Percentiles rank a stretch among this genome's conserved stretches.
These are phyloP conservation scores for Vesta saturnalis DNA, from an alignment of 2,888 invertebrate species.

Conservation along the genomic window DNA sequence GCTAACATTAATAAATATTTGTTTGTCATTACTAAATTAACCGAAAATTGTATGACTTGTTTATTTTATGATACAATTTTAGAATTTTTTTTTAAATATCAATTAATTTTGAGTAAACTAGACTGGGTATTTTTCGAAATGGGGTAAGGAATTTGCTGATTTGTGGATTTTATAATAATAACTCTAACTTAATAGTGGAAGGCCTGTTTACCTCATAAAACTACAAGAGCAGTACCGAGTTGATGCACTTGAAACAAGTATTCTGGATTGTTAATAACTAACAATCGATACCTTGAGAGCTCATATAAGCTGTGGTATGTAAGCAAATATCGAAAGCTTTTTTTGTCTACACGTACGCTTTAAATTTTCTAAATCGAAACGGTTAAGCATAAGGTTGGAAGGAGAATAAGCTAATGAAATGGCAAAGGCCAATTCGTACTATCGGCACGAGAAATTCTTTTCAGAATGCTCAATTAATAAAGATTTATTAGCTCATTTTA, in stretches of 20 bases:
- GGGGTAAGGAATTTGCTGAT: not conserved
- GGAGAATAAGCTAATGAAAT: slow-evolving; percentile 4
- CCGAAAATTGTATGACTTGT: slow-evolving; percentile 8
- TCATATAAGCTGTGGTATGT: slow-evolving; percentile 50
- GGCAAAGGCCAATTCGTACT: too few species aligned
- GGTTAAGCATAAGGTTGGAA: not conserved
- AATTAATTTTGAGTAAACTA: not conserved
- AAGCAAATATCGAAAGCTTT: slow-evolving; percentile 49
- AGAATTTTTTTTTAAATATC: slow-evolving; percentile 1
- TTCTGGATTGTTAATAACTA: slow-evolving; percentile 49
- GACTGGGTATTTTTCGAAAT: not conserved
- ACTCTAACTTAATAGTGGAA: slow-evolving; percentile 3
- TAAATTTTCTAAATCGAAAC: slow-evolving; percentile 12
- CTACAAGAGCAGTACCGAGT: slow-evolving; percentile 40
- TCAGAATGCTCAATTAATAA: slow-evolving; percentile 18
- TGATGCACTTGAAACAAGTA: slow-evolving; percentile 44
- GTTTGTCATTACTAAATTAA: slow-evolving; percentile 33
- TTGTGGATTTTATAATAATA: not conserved
- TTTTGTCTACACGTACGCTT: slow-evolving; percentile 27
- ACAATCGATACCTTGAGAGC: slow-evolving; percentile 52
- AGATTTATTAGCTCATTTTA: slow-evolving; percentile 11
- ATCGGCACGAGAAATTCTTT: slow-evolving; percentile 13
- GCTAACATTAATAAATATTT: slow-evolving; percentile 23
- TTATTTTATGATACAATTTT: slow-evolving; percentile 8
- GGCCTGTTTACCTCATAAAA: slow-evolving; percentile 32